Evolutionary conservation across 1,140 invertebrate species (phyloP), one percentile per base, ranked within the genome.

Genomic region (Chymomyza costata): DNA sequence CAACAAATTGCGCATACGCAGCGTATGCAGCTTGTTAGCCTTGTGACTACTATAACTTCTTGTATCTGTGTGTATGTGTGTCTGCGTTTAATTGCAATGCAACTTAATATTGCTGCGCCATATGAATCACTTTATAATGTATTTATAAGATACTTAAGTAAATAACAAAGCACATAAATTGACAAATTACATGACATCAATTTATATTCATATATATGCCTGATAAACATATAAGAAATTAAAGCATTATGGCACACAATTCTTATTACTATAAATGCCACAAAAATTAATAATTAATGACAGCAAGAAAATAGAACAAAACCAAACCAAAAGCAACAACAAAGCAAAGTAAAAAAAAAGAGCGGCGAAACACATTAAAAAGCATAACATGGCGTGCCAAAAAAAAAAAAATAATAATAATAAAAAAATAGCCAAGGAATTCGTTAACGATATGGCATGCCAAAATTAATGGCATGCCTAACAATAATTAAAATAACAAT

Each of bases 401-500:
- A 66, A 50, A 39, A 31, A 41, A 59, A 65, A 52, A 70, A 61
- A n/a, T 37, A 41, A 17, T 21, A 6, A 35, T 6, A 35, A 40
- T 17, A 45, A 46, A 14, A 46, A 7, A 28, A 46, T 25, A 37
- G 66, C 63, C 54, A 78, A 78, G 71, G 74, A 83, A 83, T 81
- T 81, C 64, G 80, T 83, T 83, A 83, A 83, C 80, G 74, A 83
- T 74, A 76, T 65, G 66, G 69, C 81, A 83, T 83, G 81, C 81
- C 80, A 66, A 83, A 83, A 83, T 83, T 83, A 83, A 83, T 83
- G 73, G 69, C 69, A 74, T 74, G 66, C 60, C 69, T 70, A 63
- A 81, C 80, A 83, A 83, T 83, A 83, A 83, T 83, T 83, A 83
- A 83, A 81, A 76, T 66, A 83, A 74, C 64, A 74, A 67, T 67